These are phyloP conservation scores for Peromyscus melanophrys DNA, from an alignment of 2,797 vertebrate species.

Conservation along the genomic window DNA sequence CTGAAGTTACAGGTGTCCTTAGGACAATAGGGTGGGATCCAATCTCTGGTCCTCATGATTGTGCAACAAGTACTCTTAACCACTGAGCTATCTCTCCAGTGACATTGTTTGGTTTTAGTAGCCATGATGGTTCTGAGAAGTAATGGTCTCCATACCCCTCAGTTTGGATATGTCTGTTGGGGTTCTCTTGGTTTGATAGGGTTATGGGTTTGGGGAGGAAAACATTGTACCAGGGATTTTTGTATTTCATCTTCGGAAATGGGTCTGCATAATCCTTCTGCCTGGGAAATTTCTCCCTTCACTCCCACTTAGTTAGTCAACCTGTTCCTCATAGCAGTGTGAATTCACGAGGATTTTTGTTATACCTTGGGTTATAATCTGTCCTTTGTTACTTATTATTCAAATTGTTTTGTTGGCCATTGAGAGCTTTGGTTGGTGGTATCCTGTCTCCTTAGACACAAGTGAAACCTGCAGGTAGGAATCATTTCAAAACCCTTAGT, in stretches of 20 bases:
- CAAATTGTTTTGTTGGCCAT: background rate
- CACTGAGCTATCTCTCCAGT: too few relatives aligned
- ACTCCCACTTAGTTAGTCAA: background rate
- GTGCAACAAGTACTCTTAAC: background rate
- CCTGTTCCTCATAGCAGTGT: background rate
- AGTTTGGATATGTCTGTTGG: background rate
- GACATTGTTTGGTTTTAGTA: background rate
- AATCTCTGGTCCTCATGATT: background rate
- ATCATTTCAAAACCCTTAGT: background rate
- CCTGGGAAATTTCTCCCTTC: background rate
- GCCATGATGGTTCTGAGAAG: background rate
- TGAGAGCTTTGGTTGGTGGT: background rate
- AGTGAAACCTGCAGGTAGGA: background rate
- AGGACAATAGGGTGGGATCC: background rate
- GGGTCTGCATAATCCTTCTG: background rate
- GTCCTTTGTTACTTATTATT: background rate
- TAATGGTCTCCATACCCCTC: background rate
- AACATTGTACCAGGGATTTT: accelerated
- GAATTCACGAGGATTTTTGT: background rate
- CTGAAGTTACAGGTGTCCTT: background rate
- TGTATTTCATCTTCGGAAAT: background rate
- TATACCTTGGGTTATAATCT: background rate
- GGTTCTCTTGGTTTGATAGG: background rate
- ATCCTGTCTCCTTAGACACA: background rate
- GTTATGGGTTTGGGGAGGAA: background rate